Evolutionary conservation across 1,140 invertebrate species (phyloP).

Genomic region (Trichonephila clavata): DNA sequence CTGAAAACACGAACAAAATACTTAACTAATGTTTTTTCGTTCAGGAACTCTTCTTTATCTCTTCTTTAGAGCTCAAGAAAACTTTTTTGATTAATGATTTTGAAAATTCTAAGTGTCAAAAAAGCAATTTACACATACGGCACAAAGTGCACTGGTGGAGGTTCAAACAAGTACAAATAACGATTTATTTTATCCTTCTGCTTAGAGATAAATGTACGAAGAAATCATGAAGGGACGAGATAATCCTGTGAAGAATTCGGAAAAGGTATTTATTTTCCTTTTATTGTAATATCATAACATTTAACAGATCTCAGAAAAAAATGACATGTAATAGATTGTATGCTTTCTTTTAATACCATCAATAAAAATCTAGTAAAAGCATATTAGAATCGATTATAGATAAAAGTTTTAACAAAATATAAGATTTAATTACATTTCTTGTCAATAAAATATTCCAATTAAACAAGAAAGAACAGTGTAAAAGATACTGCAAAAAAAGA

Average conservation of each 20-base stretch:
- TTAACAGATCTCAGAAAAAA: background rate
- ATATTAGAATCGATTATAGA: background rate
- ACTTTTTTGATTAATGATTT: conserved; percentile 13
- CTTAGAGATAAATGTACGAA: background rate
- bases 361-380: background rate
- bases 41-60: background rate
- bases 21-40: background rate
- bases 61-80: background rate
- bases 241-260: background rate
- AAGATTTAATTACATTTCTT: background rate
- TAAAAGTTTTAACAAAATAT: background rate
- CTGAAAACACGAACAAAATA: background rate
- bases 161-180: background rate
- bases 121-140: background rate
- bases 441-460: no score
- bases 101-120: background rate
- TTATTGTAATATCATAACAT: background rate
- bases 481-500: no score
- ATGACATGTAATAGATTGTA: background rate
- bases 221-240: background rate
- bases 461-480: no score
- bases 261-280: background rate
- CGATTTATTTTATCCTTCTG: background rate
- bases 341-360: background rate
- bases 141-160: background rate